Conservation (phyloP, 2,888 invertebrate species). For the Conus canariensis region DNA sequence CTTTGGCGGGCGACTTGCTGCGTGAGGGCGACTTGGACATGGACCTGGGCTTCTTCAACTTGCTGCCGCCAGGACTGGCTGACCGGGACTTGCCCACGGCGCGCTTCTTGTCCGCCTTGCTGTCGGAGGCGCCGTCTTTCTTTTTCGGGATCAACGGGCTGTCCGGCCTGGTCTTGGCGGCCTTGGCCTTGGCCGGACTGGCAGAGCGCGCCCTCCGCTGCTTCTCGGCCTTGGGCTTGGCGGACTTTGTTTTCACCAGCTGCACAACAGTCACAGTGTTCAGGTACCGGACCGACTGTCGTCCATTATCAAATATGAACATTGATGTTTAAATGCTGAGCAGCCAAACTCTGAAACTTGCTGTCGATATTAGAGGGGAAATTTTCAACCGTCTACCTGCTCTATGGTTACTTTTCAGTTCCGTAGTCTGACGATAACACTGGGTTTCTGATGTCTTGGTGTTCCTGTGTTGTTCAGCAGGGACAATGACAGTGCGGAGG, state of each 20-base stretch:
- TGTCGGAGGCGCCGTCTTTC: neutral
- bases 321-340: neutral
- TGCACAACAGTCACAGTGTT: neutral
- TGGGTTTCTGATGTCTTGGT: too few species aligned
- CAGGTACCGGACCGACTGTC: too few species aligned
- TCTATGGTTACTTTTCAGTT: too few species aligned
- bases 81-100: neutral
- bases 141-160: neutral
- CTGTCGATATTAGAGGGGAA: too few species aligned
- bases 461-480: too few species aligned
- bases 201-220: neutral
- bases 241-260: neutral
- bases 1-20: neutral
- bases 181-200: neutral
- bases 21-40: neutral
- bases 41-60: slow-evolving; percentile 9
- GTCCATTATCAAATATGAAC: neutral
- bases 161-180: neutral
- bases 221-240: neutral
- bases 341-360: neutral
- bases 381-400: too few species aligned
- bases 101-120: neutral
- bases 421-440: too few species aligned
- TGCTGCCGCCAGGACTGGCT: neutral
- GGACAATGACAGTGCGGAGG: too few species aligned